These are phyloP conservation scores for Brevipalpus yothersi DNA, from an alignment of 1,140 invertebrate species.

Conservation along the genomic window DNA sequence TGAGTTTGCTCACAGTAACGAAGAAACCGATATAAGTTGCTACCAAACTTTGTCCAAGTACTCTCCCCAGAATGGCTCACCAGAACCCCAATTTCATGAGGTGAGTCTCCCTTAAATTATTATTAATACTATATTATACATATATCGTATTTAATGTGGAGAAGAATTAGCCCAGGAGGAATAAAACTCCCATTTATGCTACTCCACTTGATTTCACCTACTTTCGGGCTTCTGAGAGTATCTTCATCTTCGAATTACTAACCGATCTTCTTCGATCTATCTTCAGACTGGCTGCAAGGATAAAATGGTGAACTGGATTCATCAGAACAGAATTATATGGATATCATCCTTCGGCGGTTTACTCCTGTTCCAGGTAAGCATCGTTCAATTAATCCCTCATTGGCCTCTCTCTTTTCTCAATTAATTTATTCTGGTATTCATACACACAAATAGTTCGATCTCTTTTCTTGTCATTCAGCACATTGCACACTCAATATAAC, in stretches of 20 bases:
- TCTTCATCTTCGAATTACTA: too few species aligned
- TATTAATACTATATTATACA: not conserved
- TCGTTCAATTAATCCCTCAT: not conserved
- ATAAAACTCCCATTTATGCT: not conserved
- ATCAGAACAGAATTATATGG: conserved; percentile 18
- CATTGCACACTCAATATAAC: not conserved
- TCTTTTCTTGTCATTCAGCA: not conserved
- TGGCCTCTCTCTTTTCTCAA: not conserved
- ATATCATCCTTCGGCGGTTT: conserved; percentile 16
- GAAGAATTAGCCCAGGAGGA: not conserved
- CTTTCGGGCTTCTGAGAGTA: not conserved
- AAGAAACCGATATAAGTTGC: conserved; percentile 22
- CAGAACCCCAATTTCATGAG: not conserved
- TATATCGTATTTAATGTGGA: not conserved
- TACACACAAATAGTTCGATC: not conserved
- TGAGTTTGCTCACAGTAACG: conserved; percentile 22
- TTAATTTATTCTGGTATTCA: not conserved
- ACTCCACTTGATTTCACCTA: not conserved
- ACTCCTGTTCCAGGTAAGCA: conserved; percentile 10
- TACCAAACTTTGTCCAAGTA: conserved; percentile 14
- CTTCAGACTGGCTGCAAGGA: conserved; percentile 19
- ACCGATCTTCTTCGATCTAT: not conserved
- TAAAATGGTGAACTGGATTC: conserved; percentile 19
- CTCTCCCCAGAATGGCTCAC: conserved; percentile 9
- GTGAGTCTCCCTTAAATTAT: not conserved